phyloP scores from a whole-genome alignment of 2,888 invertebrate species.

The Drosophila robusta region DNA sequence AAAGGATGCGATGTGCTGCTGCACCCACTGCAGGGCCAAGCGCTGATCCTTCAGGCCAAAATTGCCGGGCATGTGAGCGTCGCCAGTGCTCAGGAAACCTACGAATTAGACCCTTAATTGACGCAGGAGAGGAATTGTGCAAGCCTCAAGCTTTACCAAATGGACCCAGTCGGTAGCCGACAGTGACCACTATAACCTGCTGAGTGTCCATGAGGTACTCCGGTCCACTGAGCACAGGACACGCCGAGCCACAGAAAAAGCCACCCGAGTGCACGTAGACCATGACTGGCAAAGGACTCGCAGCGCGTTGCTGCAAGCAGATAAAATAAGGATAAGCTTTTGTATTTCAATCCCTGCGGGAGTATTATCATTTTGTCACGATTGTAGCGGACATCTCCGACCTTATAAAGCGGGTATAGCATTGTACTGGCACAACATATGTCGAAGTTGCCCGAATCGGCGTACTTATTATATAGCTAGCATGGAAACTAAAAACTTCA shows the following conservation, averaged over 20 bases:
- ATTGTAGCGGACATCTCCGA: no score
- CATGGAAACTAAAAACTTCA: no score
- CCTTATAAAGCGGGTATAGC: no score
- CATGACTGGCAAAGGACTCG: constrained; percentile 83
- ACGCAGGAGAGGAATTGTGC: neutral
- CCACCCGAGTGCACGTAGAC: constrained; percentile 86
- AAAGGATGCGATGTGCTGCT: constrained; percentile 84
- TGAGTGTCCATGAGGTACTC: constrained; percentile 85
- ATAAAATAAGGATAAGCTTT: neutral
- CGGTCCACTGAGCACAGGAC: constrained; percentile 83
- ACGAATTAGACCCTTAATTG: neutral
- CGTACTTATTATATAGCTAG: no score
- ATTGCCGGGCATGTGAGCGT: constrained; percentile 85
- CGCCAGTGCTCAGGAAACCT: constrained; percentile 85
- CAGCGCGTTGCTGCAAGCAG: constrained; percentile 12
- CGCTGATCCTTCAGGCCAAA: constrained; percentile 86
- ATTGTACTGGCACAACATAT: no score
- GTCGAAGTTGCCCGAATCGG: no score
- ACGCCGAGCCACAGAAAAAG: constrained; percentile 85
- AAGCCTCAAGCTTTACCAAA: constrained; percentile 55
- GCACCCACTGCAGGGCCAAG: constrained; percentile 85
- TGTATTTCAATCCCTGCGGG: neutral
- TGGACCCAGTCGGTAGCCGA: constrained; percentile 83
- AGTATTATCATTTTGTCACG: neutral
- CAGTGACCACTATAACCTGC: constrained; percentile 83